Evolutionary conservation across 2,888 invertebrate genomes (phyloP).

Genomic region (Agrilus mali): DNA sequence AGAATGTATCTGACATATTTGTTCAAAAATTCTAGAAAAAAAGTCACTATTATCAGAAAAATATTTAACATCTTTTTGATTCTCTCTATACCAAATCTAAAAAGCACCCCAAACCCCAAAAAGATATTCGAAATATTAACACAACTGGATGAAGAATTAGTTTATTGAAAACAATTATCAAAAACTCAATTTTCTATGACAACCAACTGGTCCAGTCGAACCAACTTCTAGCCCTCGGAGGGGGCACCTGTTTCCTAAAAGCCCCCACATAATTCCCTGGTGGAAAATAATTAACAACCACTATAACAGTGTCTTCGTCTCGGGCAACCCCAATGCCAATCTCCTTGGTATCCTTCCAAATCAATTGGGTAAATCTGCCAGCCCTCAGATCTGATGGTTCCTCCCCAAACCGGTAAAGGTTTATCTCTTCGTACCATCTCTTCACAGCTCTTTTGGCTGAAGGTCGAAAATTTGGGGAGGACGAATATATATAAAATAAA

Average conservation of each 20-base stretch:
- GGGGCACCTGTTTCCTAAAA: conserved; percentile 62
- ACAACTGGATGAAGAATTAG: too few relatives aligned
- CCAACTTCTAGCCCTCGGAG: conserved; percentile 18
- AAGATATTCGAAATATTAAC: too few relatives aligned
- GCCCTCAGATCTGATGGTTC: conserved; percentile 53
- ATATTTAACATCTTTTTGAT: too few relatives aligned
- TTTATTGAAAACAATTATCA: too few relatives aligned
- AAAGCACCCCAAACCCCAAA: too few relatives aligned
- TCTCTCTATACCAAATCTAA: too few relatives aligned
- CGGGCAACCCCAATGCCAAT: conserved; percentile 65
- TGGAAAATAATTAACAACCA: conserved; percentile 83
- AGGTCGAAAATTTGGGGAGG: conserved; percentile 49
- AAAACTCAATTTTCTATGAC: too few relatives aligned
- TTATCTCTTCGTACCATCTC: conserved; percentile 67
- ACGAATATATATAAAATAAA: conserved; percentile 55
- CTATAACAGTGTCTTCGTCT: conserved; percentile 55
- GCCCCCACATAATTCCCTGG: conserved; percentile 73
- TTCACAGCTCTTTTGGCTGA: conserved; percentile 60
- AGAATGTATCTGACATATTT: too few relatives aligned
- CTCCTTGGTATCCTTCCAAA: conserved; percentile 67
- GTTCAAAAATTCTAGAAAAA: too few relatives aligned
- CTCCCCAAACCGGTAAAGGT: conserved; percentile 51
- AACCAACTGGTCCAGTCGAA: too few relatives aligned
- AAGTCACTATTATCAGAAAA: too few relatives aligned
- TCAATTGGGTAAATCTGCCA: conserved; percentile 64